Percentiles rank a stretch among this genome's conserved stretches.
phyloP scores from a whole-genome alignment of 37 sponge, comb jelly and placozoan species.

The Agelas oroides region DNA sequence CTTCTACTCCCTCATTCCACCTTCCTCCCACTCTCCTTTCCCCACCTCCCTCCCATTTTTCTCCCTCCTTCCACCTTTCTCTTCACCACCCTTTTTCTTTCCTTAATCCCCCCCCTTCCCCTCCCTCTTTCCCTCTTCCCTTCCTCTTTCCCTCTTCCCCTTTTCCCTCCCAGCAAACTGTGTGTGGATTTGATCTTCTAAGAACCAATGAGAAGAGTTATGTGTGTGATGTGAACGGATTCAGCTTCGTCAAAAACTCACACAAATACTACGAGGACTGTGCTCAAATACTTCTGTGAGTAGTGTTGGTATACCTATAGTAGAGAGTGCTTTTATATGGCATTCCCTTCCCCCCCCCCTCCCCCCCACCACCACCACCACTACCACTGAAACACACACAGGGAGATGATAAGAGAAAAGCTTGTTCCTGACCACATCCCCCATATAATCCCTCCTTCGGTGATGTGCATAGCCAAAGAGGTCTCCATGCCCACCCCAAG shows the following conservation, averaged over 20 bases:
- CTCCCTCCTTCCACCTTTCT: neutral
- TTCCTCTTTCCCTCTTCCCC: no score
- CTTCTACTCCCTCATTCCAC: neutral
- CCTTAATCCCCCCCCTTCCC: no score
- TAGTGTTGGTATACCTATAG: constrained; percentile 8
- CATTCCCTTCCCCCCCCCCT: no score
- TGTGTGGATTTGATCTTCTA: constrained; percentile 97
- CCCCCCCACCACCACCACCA: neutral
- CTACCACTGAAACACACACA: neutral
- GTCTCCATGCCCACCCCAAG: constrained; percentile 57
- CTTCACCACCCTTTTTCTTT: no score
- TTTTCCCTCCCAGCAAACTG: constrained; percentile 97
- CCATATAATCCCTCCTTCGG: constrained; percentile 52
- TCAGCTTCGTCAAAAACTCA: constrained; percentile 97
- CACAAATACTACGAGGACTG: constrained; percentile 96
- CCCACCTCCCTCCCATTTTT: neutral
- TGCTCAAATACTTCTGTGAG: constrained; percentile 91
- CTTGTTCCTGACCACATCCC: constrained; percentile 78
- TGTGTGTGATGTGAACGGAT: constrained; percentile 98
- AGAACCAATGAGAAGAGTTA: constrained; percentile 94
- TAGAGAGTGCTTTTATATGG: neutral
- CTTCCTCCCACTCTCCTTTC: neutral
- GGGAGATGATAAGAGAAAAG: constrained; percentile 69
- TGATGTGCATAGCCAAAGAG: constrained; percentile 44
- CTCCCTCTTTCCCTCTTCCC: no score